Percentiles rank a stretch among this genome's conserved stretches.
phyloP scores from a whole-genome alignment of 2,113 vertebrate species.

The Varanus salvator region DNA sequence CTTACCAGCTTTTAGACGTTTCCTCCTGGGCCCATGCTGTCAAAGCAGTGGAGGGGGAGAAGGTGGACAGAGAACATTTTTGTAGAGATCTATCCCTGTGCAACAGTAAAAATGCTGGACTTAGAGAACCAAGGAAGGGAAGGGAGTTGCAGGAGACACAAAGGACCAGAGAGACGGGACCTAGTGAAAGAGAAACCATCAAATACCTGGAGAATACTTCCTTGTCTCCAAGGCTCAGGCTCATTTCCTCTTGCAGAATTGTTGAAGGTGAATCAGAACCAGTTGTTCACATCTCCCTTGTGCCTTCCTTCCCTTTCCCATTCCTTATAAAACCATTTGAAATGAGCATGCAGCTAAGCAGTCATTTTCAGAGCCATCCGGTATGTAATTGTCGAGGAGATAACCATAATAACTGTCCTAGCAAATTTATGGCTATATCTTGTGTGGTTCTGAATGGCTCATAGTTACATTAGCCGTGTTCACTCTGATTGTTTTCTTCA shows the following conservation, averaged over 20 bases:
- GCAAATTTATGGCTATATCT: slow-evolving; percentile 51
- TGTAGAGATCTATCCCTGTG: not conserved
- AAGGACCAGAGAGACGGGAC: not conserved
- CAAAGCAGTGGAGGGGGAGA: not conserved
- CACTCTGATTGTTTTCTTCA: slow-evolving; percentile 39
- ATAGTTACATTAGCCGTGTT: slow-evolving; percentile 9
- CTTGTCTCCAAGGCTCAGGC: not conserved
- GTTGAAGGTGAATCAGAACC: slow-evolving; percentile 37
- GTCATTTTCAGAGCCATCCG: slow-evolving; percentile 63
- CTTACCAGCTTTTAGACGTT: not conserved
- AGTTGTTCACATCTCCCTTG: slow-evolving; percentile 20
- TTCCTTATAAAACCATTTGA: slow-evolving; percentile 53
- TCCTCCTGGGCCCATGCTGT: not conserved
- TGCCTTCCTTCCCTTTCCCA: slow-evolving; percentile 35
- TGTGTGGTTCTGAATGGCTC: slow-evolving; percentile 25
- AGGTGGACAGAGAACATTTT: not conserved
- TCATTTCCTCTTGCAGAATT: not conserved
- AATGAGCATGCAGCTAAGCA: slow-evolving; percentile 39
- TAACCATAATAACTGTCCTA: slow-evolving; percentile 49
- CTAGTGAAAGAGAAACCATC: not conserved
- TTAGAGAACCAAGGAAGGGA: not conserved
- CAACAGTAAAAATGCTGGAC: not conserved
- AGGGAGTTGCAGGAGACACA: not conserved
- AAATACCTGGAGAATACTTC: not conserved
- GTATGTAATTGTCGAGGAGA: slow-evolving; percentile 66